Percentiles rank a stretch among this genome's conserved stretches.
Conservation (phyloP, 2,797 vertebrate species). For the Ctenopoma kingsleyae region DNA sequence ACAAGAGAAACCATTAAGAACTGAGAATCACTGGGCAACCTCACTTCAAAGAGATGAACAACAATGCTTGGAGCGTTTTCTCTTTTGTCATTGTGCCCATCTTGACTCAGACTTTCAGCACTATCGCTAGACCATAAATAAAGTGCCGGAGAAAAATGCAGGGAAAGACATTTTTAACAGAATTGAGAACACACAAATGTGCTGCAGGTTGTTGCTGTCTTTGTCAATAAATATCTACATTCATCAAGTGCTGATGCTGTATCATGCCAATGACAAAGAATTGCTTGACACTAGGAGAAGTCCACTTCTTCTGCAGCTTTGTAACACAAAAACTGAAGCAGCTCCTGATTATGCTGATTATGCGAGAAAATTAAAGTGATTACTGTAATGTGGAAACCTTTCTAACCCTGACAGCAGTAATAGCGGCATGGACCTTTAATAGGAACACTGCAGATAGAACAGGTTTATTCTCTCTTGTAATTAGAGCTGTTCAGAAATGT, state of each 20-base stretch:
- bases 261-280: conserved; percentile 23
- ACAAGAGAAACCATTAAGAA: conserved; percentile 63
- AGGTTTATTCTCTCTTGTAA: conserved; percentile 66
- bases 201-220: not conserved
- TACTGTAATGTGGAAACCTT: conserved; percentile 59
- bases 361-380: conserved; percentile 61
- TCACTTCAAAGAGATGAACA: conserved; percentile 66
- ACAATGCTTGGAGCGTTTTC: conserved; percentile 39
- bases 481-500: conserved; percentile 72
- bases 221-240: conserved; percentile 11
- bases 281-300: conserved; percentile 16
- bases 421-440: conserved; percentile 55
- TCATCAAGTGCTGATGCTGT: not conserved
- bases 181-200: not conserved
- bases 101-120: conserved; percentile 43
- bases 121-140: conserved; percentile 54
- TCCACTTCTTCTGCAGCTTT: conserved; percentile 15
- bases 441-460: conserved; percentile 47
- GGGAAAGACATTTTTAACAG: conserved; percentile 2
- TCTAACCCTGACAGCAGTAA: conserved; percentile 35
- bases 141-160: conserved; percentile 55
- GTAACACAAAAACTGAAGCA: conserved; percentile 31
- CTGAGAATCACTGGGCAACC: conserved; percentile 52
- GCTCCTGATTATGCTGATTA: conserved; percentile 60
- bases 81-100: conserved; percentile 38